These are phyloP conservation scores for Atta colombica DNA, from an alignment of 1,140 invertebrate species.

Conservation along the genomic window DNA sequence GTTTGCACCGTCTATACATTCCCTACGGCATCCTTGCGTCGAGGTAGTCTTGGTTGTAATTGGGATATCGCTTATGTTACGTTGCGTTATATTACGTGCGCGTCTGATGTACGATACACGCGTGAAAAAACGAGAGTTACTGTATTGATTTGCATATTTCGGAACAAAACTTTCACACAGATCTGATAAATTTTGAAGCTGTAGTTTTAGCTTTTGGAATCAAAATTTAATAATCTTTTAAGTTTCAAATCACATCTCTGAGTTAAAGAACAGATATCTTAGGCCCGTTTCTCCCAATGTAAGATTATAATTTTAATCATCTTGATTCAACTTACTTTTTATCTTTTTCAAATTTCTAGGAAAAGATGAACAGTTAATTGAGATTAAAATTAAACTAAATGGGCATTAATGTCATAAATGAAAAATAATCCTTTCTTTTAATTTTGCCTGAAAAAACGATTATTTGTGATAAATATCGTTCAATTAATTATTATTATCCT, in stretches of 20 bases:
- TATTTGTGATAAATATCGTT: not conserved
- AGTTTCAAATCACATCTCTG: not conserved
- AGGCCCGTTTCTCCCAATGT: no score
- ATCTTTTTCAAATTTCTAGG: no score
- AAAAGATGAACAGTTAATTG: no score
- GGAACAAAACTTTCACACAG: conserved; percentile 32
- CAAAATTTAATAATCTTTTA: not conserved
- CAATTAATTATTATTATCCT: not conserved
- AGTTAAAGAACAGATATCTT: not conserved
- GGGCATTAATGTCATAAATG: not conserved
- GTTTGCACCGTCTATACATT: conserved; percentile 62
- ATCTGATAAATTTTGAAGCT: conserved; percentile 19
- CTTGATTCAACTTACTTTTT: no score
- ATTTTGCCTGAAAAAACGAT: not conserved
- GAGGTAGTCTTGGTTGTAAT: conserved; percentile 67
- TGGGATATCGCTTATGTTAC: conserved; percentile 68
- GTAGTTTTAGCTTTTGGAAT: not conserved
- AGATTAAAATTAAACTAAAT: no score
- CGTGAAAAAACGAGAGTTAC: conserved; percentile 52
- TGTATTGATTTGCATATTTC: conserved; percentile 37
- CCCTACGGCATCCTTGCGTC: conserved; percentile 50
- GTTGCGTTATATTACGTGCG: conserved; percentile 62
- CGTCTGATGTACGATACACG: not conserved
- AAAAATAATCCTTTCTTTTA: not conserved
- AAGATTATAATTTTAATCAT: no score